Base-by-base conservation (phyloP, 1,140 invertebrate genomes). In the Hypsibius dujardini region DNA sequence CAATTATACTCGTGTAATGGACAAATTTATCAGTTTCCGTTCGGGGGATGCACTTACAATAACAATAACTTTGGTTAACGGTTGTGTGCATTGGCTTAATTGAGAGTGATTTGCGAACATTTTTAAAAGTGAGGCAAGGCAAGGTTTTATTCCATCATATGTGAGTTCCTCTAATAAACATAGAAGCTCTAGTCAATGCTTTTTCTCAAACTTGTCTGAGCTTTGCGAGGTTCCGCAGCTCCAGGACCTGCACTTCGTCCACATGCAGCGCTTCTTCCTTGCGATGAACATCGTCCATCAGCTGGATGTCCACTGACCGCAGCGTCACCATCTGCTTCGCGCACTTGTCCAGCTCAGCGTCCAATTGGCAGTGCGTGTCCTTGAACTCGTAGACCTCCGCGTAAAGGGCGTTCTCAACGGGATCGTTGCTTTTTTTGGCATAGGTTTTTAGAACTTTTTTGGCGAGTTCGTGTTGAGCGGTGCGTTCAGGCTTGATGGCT, bases 311-410 rank as follows among this genome's bases (percentile, higher is more conserved):
- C 12, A 67, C 42, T 12, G 12, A 12, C 3, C 62, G 62, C 45
- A 67, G 42, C 62, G 62, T 45, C 7, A 67, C 62, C 12, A 67
- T 67, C 62, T 67, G 62, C 62, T 15, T 67, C 3, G 12, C 62
- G 12, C 12, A 12, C 62, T 67, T 12, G 12, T 67, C 62, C 62
- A 67, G 62, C 3, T 67, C 12, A 7, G 12, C 42, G 62, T 42
- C 42, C 3, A 42, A 12, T 42, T 67, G 12, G 3, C 42, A 7
- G 12, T 42, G 12, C 12, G 12, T 7, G 42, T 67, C 12, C 12
- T 7, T 12, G 62, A 15, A 67, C 62, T 67, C 62, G 12, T 12
- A 3, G 45, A 67, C 3, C 12, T 67, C 62, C 12, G 12, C 3
- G 3, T 45, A 3, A 15, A 67, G 62, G 3, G 42, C 62, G 7